phyloP scores from a whole-genome alignment of 2,797 vertebrate genomes.

The Chiloscyllium punctatum region DNA sequence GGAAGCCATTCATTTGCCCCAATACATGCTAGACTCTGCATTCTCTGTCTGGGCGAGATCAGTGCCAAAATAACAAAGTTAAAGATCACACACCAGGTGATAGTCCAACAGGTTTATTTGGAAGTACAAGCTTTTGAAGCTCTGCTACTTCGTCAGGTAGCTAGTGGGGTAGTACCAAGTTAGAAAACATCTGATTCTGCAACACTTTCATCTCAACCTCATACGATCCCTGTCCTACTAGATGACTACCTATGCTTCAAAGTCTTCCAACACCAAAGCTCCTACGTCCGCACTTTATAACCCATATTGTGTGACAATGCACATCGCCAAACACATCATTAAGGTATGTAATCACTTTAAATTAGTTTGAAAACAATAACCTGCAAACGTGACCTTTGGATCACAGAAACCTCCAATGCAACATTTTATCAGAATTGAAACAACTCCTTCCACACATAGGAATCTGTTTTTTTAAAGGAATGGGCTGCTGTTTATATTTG shows the following conservation, averaged over 20 bases:
- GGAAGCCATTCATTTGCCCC: not conserved
- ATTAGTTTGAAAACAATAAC: not conserved
- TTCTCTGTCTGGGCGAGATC: conserved; percentile 7
- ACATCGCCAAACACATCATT: not conserved
- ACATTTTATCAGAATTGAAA: not conserved
- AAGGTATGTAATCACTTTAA: not conserved
- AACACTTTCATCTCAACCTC: not conserved
- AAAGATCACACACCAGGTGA: not conserved
- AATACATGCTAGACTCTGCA: not conserved
- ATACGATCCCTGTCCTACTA: not conserved
- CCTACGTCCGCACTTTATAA: not conserved
- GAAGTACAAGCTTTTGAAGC: too few species aligned
- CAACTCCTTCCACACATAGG: not conserved
- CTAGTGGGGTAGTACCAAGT: too few species aligned
- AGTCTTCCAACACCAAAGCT: not conserved
- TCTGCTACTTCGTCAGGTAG: too few species aligned
- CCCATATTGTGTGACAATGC: not conserved
- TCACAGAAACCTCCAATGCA: not conserved
- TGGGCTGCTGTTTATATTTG: not conserved
- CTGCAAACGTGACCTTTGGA: not conserved
- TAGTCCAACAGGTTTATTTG: too few species aligned
- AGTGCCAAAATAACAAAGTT: not conserved
- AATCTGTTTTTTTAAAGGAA: not conserved
- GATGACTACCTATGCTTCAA: not conserved
- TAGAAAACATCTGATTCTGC: not conserved